Evolutionary conservation across 35 echinoderm and acorn worm species (phyloP).

Genomic region (Chiridota heheva): DNA sequence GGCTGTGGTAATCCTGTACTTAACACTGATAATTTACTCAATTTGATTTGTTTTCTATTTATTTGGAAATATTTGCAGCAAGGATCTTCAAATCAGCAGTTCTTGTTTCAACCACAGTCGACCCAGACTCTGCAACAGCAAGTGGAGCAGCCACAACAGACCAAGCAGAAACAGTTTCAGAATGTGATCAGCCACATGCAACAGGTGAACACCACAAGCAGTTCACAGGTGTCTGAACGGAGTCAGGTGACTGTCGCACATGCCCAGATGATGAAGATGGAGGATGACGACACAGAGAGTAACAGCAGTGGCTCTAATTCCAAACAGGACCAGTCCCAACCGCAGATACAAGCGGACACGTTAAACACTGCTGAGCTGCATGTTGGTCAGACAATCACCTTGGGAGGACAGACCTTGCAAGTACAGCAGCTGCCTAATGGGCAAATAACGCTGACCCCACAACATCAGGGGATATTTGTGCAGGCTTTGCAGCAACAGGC

Average conservation of each 20-base stretch:
- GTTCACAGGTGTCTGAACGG: constrained; percentile 29
- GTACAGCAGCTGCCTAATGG: constrained; percentile 41
- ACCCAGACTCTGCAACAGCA: too few species aligned
- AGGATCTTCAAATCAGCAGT: too few species aligned
- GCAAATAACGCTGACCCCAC: constrained; percentile 32
- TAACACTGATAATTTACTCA: too few species aligned
- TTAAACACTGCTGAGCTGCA: neutral
- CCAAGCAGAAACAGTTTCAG: constrained; percentile 53
- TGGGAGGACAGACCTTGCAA: constrained; percentile 29
- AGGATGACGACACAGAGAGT: neutral
- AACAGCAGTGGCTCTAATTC: neutral
- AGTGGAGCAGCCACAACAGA: constrained; percentile 19
- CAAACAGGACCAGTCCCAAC: neutral
- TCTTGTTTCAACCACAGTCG: too few species aligned
- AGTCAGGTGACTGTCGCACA: neutral
- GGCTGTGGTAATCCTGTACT: too few species aligned
- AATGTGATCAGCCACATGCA: constrained; percentile 50
- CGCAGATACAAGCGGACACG: neutral
- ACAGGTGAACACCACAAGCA: constrained; percentile 40
- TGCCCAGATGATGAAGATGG: neutral
- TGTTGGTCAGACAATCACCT: constrained; percentile 27
- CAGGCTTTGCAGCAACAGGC: constrained; percentile 73
- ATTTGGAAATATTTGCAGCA: too few species aligned
- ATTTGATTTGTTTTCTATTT: too few species aligned
- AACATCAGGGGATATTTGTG: constrained; percentile 42